Base-by-base conservation (phyloP, 2,113 vertebrate genomes). In the Albula glossodonta region DNA sequence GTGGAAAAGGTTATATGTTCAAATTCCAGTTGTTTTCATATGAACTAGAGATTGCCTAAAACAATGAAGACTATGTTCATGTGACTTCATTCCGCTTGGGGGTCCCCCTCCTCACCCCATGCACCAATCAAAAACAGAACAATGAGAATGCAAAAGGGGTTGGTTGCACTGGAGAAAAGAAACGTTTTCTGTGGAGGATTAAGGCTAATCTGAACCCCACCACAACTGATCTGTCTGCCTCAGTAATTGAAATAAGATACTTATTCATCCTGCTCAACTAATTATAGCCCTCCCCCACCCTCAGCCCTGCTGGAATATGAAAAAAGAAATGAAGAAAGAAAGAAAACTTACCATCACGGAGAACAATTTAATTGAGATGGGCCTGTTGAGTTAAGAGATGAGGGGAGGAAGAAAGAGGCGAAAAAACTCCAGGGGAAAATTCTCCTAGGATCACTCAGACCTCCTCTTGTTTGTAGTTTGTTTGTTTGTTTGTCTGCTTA, bases 301-400 rank as follows among this genome's bases (percentile, higher is more conserved):
- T 74, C 66, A 74, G 2, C n/a, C 66, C 66, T 22, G 25, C 66
- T 74, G 66, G 22, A 74, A 31, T 25, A 74, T 25, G 66, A 85
- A 60, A 48, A 66, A 80, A 63, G 41, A 12, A 60, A 79, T 63
- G 52, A 85, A 74, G 31, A 53, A 49, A n/a, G 31, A 80, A 49
- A 85, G 74, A 87, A 88, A 77, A 87, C 86, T 91, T 83, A 91
- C 87, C 88, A 88, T 93, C 90, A 80, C 86, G 66, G 84, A 88
- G 81, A 86, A 86, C 84, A 85, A 60, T 87, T 89, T 89, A 91
- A 90, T 91, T 92, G 90, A 91, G 91, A 92, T 92, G 93, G 90
- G 92, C 92, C 92, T 93, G 92, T 88, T 90, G 89, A 94, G 92
- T 93, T 93, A 92, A 91, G 88, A 92, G 92, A 90, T 91, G 85